Evolutionary conservation across 2,797 vertebrate species (phyloP).

Genomic region (Forpus xanthops): DNA sequence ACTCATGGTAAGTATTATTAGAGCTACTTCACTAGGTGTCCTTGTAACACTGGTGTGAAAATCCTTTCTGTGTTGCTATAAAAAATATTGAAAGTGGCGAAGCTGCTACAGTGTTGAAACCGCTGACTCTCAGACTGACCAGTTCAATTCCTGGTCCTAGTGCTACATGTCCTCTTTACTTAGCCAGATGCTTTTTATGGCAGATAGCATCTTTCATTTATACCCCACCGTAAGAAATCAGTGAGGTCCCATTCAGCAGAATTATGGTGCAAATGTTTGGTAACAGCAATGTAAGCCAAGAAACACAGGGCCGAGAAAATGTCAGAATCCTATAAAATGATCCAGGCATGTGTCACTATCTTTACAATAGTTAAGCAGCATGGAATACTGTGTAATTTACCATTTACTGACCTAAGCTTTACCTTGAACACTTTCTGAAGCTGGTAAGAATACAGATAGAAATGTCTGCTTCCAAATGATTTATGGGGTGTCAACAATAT

Average conservation of each 20-base stretch:
- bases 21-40: background rate
- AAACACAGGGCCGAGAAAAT: background rate
- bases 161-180: background rate
- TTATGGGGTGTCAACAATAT: background rate
- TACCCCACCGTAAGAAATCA: accelerated
- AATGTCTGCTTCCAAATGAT: background rate
- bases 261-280: background rate
- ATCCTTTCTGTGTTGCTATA: background rate
- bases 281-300: background rate
- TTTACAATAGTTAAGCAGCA: background rate
- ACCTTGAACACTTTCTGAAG: background rate
- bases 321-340: background rate
- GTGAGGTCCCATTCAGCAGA: background rate
- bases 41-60: background rate
- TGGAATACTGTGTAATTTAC: background rate
- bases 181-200: background rate
- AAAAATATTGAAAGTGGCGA: accelerated
- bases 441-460: background rate
- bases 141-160: background rate
- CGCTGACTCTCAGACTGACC: background rate
- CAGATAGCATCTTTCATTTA: background rate
- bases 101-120: background rate
- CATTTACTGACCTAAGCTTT: background rate
- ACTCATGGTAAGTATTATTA: background rate
- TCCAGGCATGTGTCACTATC: background rate